These are phyloP conservation scores for Parthenolecanium corni DNA, from an alignment of 2,888 invertebrate genomes.

Conservation along the genomic window DNA sequence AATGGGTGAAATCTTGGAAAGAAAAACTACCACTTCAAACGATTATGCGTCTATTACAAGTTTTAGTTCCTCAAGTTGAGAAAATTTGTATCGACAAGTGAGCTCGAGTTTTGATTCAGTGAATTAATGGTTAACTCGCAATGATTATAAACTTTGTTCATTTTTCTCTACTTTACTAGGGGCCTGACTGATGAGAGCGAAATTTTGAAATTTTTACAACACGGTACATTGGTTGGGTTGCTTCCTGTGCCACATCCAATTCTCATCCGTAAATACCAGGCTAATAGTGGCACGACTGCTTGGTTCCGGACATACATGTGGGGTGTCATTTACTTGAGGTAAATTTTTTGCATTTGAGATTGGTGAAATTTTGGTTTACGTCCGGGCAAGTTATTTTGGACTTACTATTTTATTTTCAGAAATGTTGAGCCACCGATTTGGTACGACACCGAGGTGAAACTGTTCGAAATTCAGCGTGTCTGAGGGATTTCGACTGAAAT, in stretches of 20 bases:
- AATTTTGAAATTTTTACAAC: conserved; percentile 96
- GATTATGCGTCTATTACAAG: conserved; percentile 95
- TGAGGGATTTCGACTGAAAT: conserved; percentile 38
- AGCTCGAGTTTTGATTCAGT: conserved; percentile 39
- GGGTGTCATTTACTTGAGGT: conserved; percentile 97
- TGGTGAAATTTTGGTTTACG: background rate
- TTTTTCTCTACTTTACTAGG: conserved; percentile 43
- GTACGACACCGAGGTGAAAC: conserved; percentile 98
- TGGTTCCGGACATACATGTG: conserved; percentile 99
- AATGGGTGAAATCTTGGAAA: conserved; percentile 96
- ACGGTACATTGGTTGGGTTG: conserved; percentile 92
- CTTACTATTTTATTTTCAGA: conserved; percentile 42
- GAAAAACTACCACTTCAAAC: conserved; percentile 94
- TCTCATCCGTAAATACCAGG: conserved; percentile 96
- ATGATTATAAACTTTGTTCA: background rate
- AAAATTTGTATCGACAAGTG: conserved; percentile 99
- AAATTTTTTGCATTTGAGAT: conserved; percentile 32
- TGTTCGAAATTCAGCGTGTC: conserved; percentile 95
- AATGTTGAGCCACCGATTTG: conserved; percentile 98
- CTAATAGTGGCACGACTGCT: conserved; percentile 94
- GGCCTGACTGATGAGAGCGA: conserved; percentile 98
- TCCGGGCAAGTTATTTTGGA: background rate
- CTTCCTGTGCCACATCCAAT: conserved; percentile 98
- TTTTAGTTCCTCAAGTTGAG: conserved; percentile 97
- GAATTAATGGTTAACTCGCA: background rate